Evolutionary conservation across 2,888 invertebrate species (phyloP).

Genomic region (Megamerina dolium): DNA sequence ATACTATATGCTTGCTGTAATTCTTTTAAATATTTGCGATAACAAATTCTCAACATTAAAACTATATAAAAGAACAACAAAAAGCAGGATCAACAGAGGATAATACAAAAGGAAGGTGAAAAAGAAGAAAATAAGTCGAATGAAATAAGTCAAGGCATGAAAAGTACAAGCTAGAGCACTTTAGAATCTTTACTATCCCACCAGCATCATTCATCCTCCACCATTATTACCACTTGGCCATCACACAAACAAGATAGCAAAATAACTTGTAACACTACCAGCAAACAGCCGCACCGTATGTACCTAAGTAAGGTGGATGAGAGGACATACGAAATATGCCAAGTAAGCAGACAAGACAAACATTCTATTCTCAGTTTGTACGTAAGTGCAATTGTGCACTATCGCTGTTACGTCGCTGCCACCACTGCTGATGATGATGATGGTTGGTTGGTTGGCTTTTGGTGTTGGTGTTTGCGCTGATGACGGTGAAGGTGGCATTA

Average conservation of each 20-base stretch:
- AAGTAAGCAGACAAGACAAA: no score
- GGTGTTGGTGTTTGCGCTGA: constrained; percentile 5
- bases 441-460: neutral
- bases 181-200: constrained; percentile 19
- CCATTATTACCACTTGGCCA: no score
- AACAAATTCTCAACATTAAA: constrained; percentile 5
- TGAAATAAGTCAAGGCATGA: constrained; percentile 11
- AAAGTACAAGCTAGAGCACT: constrained; percentile 28
- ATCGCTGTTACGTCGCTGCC: constrained; percentile 29
- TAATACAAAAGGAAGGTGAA: no score
- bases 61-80: constrained; percentile 1
- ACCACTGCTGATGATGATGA: neutral
- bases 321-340: no score
- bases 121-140: no score
- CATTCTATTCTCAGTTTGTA: no score
- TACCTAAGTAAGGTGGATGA: no score
- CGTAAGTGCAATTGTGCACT: no score
- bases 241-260: constrained; percentile 13
- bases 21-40: constrained; percentile 10
- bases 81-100: constrained; percentile 5
- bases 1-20: constrained; percentile 24
- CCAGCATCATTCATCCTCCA: no score
- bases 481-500: neutral
- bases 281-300: neutral
- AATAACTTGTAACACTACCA: constrained; percentile 18